phyloP scores from a whole-genome alignment of 2,113 vertebrate genomes.

The Dendropsophus ebraccatus region DNA sequence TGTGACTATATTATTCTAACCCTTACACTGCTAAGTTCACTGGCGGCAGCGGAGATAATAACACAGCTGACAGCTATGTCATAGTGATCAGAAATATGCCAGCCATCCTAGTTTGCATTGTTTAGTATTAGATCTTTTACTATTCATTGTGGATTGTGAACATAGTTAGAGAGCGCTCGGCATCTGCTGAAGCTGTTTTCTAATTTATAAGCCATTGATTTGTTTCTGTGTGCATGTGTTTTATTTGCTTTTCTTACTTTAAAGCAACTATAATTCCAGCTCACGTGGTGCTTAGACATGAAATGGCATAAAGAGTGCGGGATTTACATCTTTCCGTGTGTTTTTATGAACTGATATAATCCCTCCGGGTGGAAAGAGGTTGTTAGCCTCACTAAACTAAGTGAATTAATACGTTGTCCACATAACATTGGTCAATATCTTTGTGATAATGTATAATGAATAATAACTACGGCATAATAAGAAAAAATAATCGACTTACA shows the following conservation, averaged over 20 bases:
- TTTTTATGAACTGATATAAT: neutral
- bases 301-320: neutral
- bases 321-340: neutral
- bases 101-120: constrained; percentile 8
- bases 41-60: constrained; percentile 44
- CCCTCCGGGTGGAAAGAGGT: neutral
- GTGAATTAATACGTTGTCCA: neutral
- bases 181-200: neutral
- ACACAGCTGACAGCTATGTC: constrained; percentile 36
- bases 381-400: neutral
- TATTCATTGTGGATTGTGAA: neutral
- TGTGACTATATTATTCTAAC: constrained; percentile 58
- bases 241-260: neutral
- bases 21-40: constrained; percentile 44
- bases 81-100: constrained; percentile 6
- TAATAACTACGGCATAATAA: neutral
- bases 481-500: neutral
- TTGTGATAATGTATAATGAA: neutral
- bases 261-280: neutral
- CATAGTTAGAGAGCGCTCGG: neutral
- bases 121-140: constrained; percentile 19
- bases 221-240: neutral
- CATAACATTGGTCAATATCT: neutral
- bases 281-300: neutral
- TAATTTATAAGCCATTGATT: neutral